These are phyloP conservation scores for Linepithema humile DNA, from an alignment of 1,140 invertebrate genomes.

Conservation along the genomic window DNA sequence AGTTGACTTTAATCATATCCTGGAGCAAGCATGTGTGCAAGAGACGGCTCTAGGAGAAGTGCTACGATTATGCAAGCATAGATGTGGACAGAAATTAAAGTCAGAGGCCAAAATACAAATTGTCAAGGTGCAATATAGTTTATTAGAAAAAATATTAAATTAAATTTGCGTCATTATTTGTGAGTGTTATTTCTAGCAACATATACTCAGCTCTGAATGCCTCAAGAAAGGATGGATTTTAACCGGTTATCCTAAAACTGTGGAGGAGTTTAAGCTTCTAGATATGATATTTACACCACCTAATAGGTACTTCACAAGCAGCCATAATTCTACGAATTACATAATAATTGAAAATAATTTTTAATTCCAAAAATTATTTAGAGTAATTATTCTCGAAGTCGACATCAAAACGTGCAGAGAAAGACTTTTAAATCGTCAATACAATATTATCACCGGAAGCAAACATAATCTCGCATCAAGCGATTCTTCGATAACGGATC, in stretches of 20 bases:
- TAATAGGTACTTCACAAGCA: constrained; percentile 83
- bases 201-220: constrained; percentile 82
- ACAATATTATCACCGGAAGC: constrained; percentile 54
- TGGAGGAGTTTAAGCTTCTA: constrained; percentile 85
- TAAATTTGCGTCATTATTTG: neutral
- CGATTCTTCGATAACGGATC: neutral
- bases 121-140: constrained; percentile 67
- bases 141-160: neutral
- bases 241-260: constrained; percentile 85
- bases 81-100: constrained; percentile 80
- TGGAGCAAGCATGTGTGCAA: constrained; percentile 82
- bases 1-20: constrained; percentile 86
- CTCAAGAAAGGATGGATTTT: constrained; percentile 87
- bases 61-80: constrained; percentile 79
- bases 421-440: constrained; percentile 59
- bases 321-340: neutral
- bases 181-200: constrained; percentile 67
- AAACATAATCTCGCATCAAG: constrained; percentile 44
- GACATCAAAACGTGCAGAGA: constrained; percentile 51
- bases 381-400: constrained; percentile 68
- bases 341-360: no score
- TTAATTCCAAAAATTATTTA: constrained; percentile 30
- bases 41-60: constrained; percentile 83
- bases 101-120: constrained; percentile 82
- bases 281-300: constrained; percentile 86